Conservation (phyloP, 2,888 invertebrate species). For the Cerceris ruficornis region DNA sequence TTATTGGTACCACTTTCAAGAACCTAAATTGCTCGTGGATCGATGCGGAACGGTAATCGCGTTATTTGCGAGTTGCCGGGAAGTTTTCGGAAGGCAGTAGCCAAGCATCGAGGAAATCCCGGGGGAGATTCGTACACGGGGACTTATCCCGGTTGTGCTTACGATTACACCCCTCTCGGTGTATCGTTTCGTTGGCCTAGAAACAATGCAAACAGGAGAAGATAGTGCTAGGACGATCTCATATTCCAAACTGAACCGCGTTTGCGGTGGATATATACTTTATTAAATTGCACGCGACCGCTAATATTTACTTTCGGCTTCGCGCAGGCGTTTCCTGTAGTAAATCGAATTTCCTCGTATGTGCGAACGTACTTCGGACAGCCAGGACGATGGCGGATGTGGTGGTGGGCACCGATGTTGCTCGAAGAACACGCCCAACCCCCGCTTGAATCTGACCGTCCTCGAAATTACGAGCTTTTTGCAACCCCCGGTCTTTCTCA, state of each 20-base stretch:
- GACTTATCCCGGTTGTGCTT: not conserved
- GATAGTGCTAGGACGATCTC: conserved; percentile 48
- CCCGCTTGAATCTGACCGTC: no score
- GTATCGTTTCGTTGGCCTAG: conserved; percentile 56
- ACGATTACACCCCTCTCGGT: conserved; percentile 32
- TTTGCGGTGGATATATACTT: conserved; percentile 52
- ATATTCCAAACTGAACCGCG: conserved; percentile 46
- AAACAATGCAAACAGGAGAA: conserved; percentile 62
- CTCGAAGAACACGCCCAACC: no score
- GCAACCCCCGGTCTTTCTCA: no score
- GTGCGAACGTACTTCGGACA: not conserved
- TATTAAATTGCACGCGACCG: conserved; percentile 59
- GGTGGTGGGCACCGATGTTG: no score
- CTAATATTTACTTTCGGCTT: conserved; percentile 57
- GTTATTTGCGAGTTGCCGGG: not conserved
- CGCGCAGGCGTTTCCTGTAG: conserved; percentile 36
- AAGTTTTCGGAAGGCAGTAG: not conserved
- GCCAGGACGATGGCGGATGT: no score
- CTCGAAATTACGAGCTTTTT: no score
- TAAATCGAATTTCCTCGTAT: conserved; percentile 41
- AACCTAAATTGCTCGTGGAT: not conserved
- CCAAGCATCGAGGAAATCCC: not conserved
- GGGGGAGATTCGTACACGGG: not conserved
- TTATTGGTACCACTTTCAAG: no score
- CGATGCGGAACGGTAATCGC: not conserved